Conservation (phyloP, 2,888 invertebrate genomes). For the Trichacis sp. region DNA sequence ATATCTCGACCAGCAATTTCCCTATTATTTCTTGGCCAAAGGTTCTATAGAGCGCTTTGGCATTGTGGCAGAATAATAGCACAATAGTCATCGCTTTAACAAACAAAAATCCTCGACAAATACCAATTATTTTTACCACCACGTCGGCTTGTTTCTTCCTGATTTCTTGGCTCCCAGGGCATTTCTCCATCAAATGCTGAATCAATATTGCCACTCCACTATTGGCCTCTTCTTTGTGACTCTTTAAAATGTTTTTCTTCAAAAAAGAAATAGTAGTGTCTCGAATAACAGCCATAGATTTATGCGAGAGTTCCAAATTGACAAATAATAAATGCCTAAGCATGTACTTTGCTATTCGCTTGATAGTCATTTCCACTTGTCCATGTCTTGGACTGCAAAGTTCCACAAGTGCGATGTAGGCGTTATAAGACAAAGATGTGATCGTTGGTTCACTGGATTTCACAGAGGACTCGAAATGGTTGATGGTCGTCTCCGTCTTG, state of each 20-base stretch:
- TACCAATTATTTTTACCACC: slow-evolving; percentile 55
- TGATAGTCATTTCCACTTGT: slow-evolving; percentile 59
- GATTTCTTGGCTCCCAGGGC: slow-evolving; percentile 59
- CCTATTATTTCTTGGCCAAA: slow-evolving; percentile 71
- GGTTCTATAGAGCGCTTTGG: slow-evolving; percentile 68
- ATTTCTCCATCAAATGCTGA: slow-evolving; percentile 58
- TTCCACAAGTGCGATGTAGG: slow-evolving; percentile 62
- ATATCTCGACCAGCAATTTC: slow-evolving; percentile 61
- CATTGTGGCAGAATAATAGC: slow-evolving; percentile 59
- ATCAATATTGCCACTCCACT: slow-evolving; percentile 53
- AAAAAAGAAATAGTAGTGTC: slow-evolving; percentile 60
- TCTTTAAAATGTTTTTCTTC: slow-evolving; percentile 47
- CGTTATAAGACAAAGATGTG: slow-evolving; percentile 59
- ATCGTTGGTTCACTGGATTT: slow-evolving; percentile 40
- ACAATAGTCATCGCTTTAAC: slow-evolving; percentile 47
- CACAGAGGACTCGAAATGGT: slow-evolving; percentile 37
- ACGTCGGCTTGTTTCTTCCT: slow-evolving; percentile 59
- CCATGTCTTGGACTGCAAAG: slow-evolving; percentile 69
- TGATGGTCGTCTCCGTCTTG: slow-evolving; percentile 54
- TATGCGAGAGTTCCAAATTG: slow-evolving; percentile 47
- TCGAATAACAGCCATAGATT: slow-evolving; percentile 46
- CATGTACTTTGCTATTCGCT: slow-evolving; percentile 65
- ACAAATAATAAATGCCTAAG: slow-evolving; percentile 63
- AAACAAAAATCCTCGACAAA: slow-evolving; percentile 46
- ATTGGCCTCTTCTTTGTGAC: slow-evolving; percentile 46